Evolutionary conservation across 2,888 invertebrate species (phyloP), one percentile per base, ranked within the genome.

Genomic region (Cabera pusaria): DNA sequence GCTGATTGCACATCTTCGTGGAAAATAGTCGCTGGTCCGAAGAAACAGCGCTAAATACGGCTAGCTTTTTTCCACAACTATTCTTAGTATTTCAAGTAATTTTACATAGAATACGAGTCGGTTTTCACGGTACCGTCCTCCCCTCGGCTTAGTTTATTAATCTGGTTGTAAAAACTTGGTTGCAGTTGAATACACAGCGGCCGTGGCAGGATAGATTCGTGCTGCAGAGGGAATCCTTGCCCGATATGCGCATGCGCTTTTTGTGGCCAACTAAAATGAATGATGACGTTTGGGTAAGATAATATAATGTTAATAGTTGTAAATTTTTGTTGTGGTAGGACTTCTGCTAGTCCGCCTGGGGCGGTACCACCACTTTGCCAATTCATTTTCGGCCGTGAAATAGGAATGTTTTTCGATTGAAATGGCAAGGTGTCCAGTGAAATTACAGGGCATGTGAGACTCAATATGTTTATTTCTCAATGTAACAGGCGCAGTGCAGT

Each of bases 141-240:
- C 59, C 50, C 55, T 42, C 40, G 47, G 9, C 9, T 22, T 42
- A 39, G 45, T 12, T 12, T 25, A 9, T 37, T 40, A 40, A 47
- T 45, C 20, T 7, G 25, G 31, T 35, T 29, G 21, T 22, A 16
- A 11, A 25, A 19, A 19, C 19, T 11, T 2, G 45, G 54, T 72
- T 72, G 42, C 75, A 86, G 86, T 52, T 57, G 44, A 73, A 72
- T 52, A 57, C 53, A 5, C 74, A 73, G 33, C 63, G 69, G 34
- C 59, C 68, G 29, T 64, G 75, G n/a, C 55, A 70, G 9, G 87
- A 87, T 56, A 65, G 87, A 46, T 87, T 87, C 62, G 70, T 87
- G 46, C 52, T 68, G 6, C 66, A 77, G n/a, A 71, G 87, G 29
- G 69, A 72, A 6, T 61, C 57, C 8, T 50, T 84, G 27, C 64